These are phyloP conservation scores for Pangasianodon gigas DNA, from an alignment of 2,113 vertebrate species.

Conservation along the genomic window DNA sequence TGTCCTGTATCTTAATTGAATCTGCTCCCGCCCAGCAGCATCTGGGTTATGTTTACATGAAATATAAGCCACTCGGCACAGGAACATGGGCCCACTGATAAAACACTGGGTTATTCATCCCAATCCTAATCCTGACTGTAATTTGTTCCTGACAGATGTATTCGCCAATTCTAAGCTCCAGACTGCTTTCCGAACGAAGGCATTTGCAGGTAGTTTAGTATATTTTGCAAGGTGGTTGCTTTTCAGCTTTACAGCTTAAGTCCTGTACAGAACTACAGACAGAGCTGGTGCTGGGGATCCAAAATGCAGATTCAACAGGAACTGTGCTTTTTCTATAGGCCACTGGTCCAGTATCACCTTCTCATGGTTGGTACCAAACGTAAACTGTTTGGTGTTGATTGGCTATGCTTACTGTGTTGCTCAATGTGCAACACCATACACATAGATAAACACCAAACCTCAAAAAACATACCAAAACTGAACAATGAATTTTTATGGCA, in stretches of 20 bases:
- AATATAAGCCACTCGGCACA: constrained; percentile 76
- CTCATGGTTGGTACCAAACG: not conserved
- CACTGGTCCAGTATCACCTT: not conserved
- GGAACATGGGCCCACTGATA: constrained; percentile 75
- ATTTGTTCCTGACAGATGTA: constrained; percentile 76
- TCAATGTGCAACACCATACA: not conserved
- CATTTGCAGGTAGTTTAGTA: constrained; percentile 70
- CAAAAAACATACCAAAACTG: not conserved
- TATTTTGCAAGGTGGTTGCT: constrained; percentile 63
- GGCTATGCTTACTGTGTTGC: not conserved
- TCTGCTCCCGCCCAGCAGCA: constrained; percentile 75
- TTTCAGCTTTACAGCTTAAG: constrained; percentile 37
- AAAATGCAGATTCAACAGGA: constrained; percentile 14
- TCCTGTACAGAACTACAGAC: not conserved
- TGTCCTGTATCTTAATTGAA: constrained; percentile 84
- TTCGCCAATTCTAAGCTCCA: constrained; percentile 62
- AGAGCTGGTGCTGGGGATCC: not conserved
- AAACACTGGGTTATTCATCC: constrained; percentile 75
- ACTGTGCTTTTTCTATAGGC: not conserved
- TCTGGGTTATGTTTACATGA: constrained; percentile 84
- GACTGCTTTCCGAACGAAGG: constrained; percentile 67
- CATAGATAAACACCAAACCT: not conserved
- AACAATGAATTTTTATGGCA: not conserved
- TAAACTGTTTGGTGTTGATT: not conserved
- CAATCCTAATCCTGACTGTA: constrained; percentile 77